These are phyloP conservation scores for Narcine bancroftii DNA, from an alignment of 2,113 vertebrate genomes.

Conservation along the genomic window DNA sequence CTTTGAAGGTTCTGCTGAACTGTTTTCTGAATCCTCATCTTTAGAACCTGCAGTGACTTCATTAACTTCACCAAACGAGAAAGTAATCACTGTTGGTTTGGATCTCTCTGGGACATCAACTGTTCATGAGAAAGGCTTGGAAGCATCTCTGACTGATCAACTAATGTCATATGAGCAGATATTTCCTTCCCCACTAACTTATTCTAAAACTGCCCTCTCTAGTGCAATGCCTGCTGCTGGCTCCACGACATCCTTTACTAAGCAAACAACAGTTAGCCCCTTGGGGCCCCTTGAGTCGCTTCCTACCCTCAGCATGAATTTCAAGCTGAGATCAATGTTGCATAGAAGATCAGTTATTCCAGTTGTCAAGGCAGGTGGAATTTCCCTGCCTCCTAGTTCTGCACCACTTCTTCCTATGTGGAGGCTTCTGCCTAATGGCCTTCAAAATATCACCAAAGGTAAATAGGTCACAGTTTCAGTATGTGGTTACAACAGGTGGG, in stretches of 20 bases:
- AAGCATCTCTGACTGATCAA: neutral
- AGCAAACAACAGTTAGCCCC: constrained; percentile 58
- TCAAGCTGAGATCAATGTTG: constrained; percentile 59
- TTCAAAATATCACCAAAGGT: constrained; percentile 65
- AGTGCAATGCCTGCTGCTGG: constrained; percentile 44
- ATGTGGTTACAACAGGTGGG: constrained; percentile 66
- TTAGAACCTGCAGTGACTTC: constrained; percentile 59
- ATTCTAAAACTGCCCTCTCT: constrained; percentile 27
- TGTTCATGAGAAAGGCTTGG: neutral
- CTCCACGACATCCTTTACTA: constrained; percentile 49
- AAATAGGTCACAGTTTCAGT: constrained; percentile 69
- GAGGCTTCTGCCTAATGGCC: constrained; percentile 66
- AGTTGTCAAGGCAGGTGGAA: constrained; percentile 80
- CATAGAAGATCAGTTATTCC: constrained; percentile 79
- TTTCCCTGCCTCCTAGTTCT: constrained; percentile 64
- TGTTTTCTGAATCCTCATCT: constrained; percentile 54
- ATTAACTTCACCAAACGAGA: constrained; percentile 44
- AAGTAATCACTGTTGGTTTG: neutral
- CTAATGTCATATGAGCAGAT: neutral
- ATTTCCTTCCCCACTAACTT: neutral
- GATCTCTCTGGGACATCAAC: neutral
- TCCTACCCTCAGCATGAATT: constrained; percentile 57
- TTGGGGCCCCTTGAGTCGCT: constrained; percentile 65
- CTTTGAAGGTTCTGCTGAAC: constrained; percentile 66
- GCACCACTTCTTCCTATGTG: constrained; percentile 54